These are phyloP conservation scores for Carduelis carduelis DNA, from an alignment of 2,797 vertebrate genomes.

Conservation along the genomic window DNA sequence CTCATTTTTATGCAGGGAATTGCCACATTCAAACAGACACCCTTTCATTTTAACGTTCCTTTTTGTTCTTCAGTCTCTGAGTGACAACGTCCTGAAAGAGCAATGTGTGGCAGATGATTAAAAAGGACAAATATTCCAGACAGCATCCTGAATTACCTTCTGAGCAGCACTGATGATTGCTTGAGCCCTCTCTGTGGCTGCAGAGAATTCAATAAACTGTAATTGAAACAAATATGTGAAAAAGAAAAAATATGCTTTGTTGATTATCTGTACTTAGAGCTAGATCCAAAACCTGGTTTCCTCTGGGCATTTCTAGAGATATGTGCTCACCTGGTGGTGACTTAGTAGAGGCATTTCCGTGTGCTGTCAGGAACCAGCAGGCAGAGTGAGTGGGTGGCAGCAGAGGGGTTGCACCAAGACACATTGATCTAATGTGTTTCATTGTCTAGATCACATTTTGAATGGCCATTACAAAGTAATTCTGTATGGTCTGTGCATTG, in stretches of 20 bases:
- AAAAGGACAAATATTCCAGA: slow-evolving; percentile 40
- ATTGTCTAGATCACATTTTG: slow-evolving; percentile 13
- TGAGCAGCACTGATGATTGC: neutral
- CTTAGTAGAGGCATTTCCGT: neutral
- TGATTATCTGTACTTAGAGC: neutral
- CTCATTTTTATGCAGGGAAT: slow-evolving; percentile 58
- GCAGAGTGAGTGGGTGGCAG: neutral
- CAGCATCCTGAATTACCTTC: slow-evolving; percentile 21
- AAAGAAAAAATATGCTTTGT: neutral
- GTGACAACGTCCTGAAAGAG: slow-evolving; percentile 56
- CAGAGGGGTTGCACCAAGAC: neutral
- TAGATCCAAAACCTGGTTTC: neutral
- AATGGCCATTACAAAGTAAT: slow-evolving; percentile 1
- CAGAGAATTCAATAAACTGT: slow-evolving; percentile 3
- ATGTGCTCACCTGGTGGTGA: neutral
- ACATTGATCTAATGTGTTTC: neutral
- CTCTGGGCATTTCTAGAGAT: neutral
- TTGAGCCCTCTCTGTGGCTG: neutral
- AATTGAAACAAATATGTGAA: slow-evolving; percentile 43
- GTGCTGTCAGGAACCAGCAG: neutral
- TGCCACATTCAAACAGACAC: slow-evolving; percentile 23
- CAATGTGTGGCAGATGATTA: slow-evolving; percentile 35
- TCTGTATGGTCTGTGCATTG: neutral
- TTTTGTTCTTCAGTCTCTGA: slow-evolving; percentile 49
- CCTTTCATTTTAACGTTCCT: slow-evolving; percentile 46